Conservation (phyloP, 1,140 invertebrate species). For the Potamilus streckersoni region DNA sequence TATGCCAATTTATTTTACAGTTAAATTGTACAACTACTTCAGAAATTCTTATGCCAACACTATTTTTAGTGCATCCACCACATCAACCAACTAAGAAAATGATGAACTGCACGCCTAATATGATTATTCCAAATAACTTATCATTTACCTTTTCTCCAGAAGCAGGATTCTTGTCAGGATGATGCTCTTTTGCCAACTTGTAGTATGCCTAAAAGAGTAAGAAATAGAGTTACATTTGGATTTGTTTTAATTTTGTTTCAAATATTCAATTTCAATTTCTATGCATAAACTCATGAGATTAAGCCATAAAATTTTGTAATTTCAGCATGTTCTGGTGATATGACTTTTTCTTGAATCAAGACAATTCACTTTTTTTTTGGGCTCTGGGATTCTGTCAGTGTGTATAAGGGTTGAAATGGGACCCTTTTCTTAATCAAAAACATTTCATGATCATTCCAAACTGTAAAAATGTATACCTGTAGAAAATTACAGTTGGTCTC, state of each 20-base stretch:
- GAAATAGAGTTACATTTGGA: conserved; percentile 10
- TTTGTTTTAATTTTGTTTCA: neutral
- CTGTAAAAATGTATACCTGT: too few species aligned
- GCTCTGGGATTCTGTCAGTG: too few species aligned
- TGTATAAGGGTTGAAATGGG: too few species aligned
- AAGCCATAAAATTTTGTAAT: neutral
- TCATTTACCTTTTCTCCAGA: conserved; percentile 77
- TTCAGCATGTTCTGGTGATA: neutral
- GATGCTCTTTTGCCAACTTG: conserved; percentile 93
- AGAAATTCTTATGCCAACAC: neutral
- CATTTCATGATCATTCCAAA: too few species aligned
- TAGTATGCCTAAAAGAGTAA: conserved; percentile 67
- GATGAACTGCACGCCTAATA: neutral
- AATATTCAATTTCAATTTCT: neutral
- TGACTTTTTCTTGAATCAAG: neutral
- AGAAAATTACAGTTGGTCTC: too few species aligned
- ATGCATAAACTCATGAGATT: neutral
- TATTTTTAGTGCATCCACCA: too few species aligned
- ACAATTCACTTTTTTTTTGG: too few species aligned
- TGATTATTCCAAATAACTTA: neutral
- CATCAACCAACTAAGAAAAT: too few species aligned
- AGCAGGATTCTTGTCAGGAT: conserved; percentile 99
- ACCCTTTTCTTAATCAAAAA: too few species aligned
- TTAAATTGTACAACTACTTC: neutral
- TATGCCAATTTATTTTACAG: neutral